Evolutionary conservation across 1,140 invertebrate genomes (phyloP).

Genomic region (Ostrea edulis): DNA sequence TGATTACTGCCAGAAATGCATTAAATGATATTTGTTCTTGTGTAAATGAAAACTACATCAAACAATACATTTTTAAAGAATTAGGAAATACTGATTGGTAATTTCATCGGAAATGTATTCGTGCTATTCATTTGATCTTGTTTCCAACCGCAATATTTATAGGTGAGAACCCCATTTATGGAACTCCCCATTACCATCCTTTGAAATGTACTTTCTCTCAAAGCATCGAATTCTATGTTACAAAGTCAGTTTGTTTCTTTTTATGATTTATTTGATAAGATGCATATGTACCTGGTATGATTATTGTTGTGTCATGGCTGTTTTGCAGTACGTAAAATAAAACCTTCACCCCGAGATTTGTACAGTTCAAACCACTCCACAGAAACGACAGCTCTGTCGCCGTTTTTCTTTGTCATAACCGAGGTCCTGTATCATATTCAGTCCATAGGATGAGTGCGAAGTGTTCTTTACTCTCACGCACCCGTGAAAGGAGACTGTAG

Average conservation of each 20-base stretch:
- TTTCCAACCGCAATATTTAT: not conserved
- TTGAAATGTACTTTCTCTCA: not conserved
- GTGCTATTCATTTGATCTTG: not conserved
- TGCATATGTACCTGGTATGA: not conserved
- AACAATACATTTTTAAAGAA: too few relatives aligned
- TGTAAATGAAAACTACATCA: too few relatives aligned
- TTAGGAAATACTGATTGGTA: too few relatives aligned
- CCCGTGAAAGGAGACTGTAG: not conserved
- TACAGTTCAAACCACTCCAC: slow-evolving; percentile 15
- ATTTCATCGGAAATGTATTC: too few relatives aligned
- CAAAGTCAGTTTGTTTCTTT: not conserved
- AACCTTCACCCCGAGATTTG: not conserved
- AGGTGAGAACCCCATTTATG: not conserved
- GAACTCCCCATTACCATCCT: not conserved
- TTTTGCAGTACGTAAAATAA: not conserved
- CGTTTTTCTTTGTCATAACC: not conserved
- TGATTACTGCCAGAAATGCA: too few relatives aligned
- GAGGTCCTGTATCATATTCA: not conserved
- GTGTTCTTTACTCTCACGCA: slow-evolving; percentile 18
- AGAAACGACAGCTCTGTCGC: not conserved
- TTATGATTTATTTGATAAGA: not conserved
- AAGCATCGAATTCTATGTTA: not conserved
- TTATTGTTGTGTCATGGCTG: not conserved
- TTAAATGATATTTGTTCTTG: too few relatives aligned
- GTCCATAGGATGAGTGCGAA: not conserved